phyloP scores from a whole-genome alignment of 1,140 invertebrate species.

The Octopus bimaculoides region DNA sequence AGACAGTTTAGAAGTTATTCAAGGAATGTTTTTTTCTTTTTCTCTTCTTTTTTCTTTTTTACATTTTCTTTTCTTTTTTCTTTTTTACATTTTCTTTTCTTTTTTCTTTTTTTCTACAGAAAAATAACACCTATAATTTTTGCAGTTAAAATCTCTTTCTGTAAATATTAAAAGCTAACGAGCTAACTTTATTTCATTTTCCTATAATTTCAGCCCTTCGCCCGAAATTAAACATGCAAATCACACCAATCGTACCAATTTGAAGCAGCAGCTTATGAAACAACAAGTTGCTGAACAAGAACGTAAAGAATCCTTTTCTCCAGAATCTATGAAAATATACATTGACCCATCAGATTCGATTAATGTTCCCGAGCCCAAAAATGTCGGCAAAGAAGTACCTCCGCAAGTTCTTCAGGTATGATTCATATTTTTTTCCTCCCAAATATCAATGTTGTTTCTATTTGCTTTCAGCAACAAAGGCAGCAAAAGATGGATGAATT shows the following conservation, averaged over 20 bases:
- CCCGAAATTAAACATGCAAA: slow-evolving; percentile 69
- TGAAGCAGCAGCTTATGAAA: slow-evolving; percentile 82
- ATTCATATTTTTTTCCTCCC: not conserved
- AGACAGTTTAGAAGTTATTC: no score
- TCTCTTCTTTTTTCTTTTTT: no score
- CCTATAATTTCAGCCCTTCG: slow-evolving; percentile 66
- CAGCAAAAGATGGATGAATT: no score
- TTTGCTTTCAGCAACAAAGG: no score
- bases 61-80: no score
- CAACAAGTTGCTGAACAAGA: slow-evolving; percentile 75
- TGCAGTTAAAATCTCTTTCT: no score
- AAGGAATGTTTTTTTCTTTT: no score
- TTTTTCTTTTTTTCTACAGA: no score
- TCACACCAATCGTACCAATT: slow-evolving; percentile 75
- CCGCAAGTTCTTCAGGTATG: slow-evolving; percentile 36
- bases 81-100: no score
- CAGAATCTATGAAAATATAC: slow-evolving; percentile 34
- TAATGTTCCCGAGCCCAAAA: slow-evolving; percentile 52
- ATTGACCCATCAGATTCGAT: slow-evolving; percentile 37
- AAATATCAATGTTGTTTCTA: not conserved
- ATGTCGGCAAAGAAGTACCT: slow-evolving; percentile 60
- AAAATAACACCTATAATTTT: no score
- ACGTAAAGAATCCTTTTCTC: slow-evolving; percentile 51
- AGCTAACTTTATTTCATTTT: no score
- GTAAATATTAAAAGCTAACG: no score